Conservation (phyloP, 2,113 vertebrate genomes). For the Rhinolophus sinicus region DNA sequence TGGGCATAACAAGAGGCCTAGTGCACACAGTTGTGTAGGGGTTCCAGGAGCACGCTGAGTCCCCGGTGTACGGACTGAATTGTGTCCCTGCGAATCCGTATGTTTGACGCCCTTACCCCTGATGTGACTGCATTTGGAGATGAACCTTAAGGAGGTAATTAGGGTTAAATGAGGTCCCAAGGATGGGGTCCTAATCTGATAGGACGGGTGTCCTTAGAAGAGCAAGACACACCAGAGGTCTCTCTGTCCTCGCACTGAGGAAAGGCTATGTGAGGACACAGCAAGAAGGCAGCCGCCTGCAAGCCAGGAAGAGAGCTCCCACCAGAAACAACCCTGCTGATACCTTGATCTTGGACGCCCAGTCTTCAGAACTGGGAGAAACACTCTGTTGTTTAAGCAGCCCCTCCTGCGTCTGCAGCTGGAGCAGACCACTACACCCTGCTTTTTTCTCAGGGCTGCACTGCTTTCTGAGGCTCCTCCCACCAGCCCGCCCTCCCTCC, state of each 20-base stretch:
- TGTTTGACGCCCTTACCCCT: background rate
- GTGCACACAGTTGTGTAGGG: rapidly evolving
- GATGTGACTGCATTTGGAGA: background rate
- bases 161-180: background rate
- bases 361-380: background rate
- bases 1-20: background rate
- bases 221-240: background rate
- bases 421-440: background rate
- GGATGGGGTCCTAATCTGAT: background rate
- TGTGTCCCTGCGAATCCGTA: rapidly evolving
- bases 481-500: background rate
- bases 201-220: background rate
- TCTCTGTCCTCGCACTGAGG: too few species aligned
- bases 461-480: background rate
- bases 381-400: background rate
- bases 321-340: background rate
- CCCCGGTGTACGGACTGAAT: background rate
- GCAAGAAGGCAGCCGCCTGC: background rate
- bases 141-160: background rate
- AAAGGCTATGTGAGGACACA: background rate
- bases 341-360: background rate
- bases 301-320: background rate
- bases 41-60: rapidly evolving
- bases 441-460: background rate
- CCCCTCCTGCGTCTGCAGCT: background rate